Conservation (phyloP, 2,888 invertebrate species). For the Hedya salicella region DNA sequence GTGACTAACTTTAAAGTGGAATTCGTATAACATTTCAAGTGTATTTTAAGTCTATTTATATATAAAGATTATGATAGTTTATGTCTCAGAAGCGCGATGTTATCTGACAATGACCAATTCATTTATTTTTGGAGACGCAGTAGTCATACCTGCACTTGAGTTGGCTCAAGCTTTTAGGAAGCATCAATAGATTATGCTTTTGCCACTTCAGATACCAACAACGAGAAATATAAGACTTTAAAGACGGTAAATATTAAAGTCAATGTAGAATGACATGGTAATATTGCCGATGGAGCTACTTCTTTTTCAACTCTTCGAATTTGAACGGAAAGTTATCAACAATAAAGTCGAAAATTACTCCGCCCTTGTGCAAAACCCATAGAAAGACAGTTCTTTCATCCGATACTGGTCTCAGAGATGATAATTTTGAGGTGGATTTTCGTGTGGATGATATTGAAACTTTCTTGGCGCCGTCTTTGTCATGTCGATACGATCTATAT, state of each 20-base stretch:
- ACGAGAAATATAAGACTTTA: slow-evolving; percentile 54
- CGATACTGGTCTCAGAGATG: slow-evolving; percentile 44
- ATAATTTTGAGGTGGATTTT: slow-evolving; percentile 51
- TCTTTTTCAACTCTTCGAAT: slow-evolving; percentile 58
- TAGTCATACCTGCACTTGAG: slow-evolving; percentile 82
- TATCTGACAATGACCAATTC: slow-evolving; percentile 79
- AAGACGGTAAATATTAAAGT: neutral
- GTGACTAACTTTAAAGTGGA: slow-evolving; percentile 15
- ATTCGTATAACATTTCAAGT: slow-evolving; percentile 20
- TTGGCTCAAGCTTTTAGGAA: slow-evolving; percentile 76
- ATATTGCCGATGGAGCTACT: slow-evolving; percentile 70
- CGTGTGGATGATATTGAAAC: slow-evolving; percentile 43
- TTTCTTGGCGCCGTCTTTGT: slow-evolving; percentile 82
- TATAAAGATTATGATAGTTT: slow-evolving; percentile 31
- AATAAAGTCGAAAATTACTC: slow-evolving; percentile 53
- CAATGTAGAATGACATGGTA: slow-evolving; percentile 44
- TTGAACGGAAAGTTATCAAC: slow-evolving; percentile 50
- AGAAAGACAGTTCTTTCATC: slow-evolving; percentile 45
- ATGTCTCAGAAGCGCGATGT: slow-evolving; percentile 58
- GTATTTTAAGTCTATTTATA: slow-evolving; percentile 31
- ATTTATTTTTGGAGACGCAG: slow-evolving; percentile 83
- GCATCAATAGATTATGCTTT: slow-evolving; percentile 72
- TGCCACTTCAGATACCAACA: slow-evolving; percentile 65
- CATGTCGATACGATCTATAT: slow-evolving; percentile 83
- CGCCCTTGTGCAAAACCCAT: slow-evolving; percentile 46